Conservation (phyloP, 1,140 invertebrate genomes). For the Gonioctena quinquepunctata region DNA sequence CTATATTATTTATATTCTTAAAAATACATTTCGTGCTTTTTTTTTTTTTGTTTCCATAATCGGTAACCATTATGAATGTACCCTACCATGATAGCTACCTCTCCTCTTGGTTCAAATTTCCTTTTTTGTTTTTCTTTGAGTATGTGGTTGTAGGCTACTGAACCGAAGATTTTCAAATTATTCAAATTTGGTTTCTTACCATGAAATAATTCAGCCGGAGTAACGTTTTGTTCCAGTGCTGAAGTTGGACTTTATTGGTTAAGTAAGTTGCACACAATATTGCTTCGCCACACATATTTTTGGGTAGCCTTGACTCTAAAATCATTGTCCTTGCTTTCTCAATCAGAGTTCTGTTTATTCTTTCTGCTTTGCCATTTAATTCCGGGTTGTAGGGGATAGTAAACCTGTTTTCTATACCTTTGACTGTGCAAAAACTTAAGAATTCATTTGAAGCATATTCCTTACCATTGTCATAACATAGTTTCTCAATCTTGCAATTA, state of each 20-base stretch:
- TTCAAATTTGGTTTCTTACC: constrained; percentile 20
- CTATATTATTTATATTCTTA: neutral
- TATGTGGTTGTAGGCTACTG: constrained; percentile 37
- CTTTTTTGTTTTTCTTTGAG: constrained; percentile 34
- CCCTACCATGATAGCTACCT: neutral
- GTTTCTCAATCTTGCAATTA: neutral
- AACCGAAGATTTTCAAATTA: constrained; percentile 33
- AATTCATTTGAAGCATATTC: neutral
- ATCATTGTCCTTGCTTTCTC: constrained; percentile 12
- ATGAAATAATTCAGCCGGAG: constrained; percentile 48
- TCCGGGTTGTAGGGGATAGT: constrained; percentile 6
- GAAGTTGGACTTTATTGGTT: constrained; percentile 46
- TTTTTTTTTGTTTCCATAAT: neutral
- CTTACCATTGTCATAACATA: neutral
- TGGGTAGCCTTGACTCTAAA: constrained; percentile 19
- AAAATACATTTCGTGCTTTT: neutral
- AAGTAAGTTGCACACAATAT: constrained; percentile 35
- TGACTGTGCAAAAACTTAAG: neutral
- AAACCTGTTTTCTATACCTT: neutral
- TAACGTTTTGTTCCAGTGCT: constrained; percentile 30
- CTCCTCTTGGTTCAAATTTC: constrained; percentile 40
- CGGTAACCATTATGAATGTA: neutral
- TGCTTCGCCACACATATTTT: constrained; percentile 17
- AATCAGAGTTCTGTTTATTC: constrained; percentile 3
- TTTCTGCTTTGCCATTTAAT: neutral